phyloP scores from a whole-genome alignment of 2,888 invertebrate genomes.

The Azorinus chamasolen region DNA sequence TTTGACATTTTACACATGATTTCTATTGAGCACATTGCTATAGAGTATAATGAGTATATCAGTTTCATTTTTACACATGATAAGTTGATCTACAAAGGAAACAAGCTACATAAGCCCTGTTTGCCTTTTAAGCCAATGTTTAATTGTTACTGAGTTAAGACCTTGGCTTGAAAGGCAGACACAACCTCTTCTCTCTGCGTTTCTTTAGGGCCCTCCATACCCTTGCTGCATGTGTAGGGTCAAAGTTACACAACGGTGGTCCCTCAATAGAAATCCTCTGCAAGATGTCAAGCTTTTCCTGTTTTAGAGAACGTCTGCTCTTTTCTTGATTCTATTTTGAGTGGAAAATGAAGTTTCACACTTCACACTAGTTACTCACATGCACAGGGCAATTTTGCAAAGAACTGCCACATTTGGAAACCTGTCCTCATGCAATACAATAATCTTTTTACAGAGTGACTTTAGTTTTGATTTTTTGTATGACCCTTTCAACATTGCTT shows the following conservation, averaged over 20 bases:
- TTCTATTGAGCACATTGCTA: no score
- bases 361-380: conserved; percentile 10
- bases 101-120: no score
- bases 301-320: conserved; percentile 1
- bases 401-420: conserved; percentile 1
- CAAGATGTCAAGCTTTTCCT: conserved; percentile 4
- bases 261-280: conserved; percentile 2
- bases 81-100: no score
- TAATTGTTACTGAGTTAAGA: no score
- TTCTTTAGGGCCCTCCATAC: no score
- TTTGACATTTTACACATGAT: no score
- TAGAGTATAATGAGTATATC: no score
- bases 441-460: conserved; percentile 1
- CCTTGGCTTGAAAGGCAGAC: no score
- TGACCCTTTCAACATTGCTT: not conserved
- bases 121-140: no score
- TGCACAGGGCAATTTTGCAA: conserved; percentile 2
- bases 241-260: not conserved
- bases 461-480: not conserved
- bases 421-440: not conserved
- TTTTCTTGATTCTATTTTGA: conserved; percentile 6
- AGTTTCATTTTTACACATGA: no score
- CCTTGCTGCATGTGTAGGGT: conserved; percentile 5
- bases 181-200: no score
- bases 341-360: conserved; percentile 7